These are phyloP conservation scores for Campylomormyrus numenius DNA, from an alignment of 2,113 vertebrate species.

Conservation along the genomic window DNA sequence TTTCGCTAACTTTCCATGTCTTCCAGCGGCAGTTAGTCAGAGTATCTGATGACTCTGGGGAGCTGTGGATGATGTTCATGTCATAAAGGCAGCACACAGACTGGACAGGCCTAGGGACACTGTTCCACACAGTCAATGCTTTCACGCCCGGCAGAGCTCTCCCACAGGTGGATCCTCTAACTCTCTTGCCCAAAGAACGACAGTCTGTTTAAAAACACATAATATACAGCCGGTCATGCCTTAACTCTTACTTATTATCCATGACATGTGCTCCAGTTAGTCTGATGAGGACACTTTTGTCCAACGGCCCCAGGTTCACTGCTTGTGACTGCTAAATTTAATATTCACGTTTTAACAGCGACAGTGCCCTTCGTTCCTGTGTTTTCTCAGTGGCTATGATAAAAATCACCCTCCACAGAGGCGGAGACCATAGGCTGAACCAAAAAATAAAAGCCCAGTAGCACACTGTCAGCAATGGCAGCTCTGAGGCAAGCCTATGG, in stretches of 20 bases:
- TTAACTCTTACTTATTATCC: background rate
- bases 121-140: constrained; percentile 44
- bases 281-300: background rate
- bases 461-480: background rate
- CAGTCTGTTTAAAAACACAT: background rate
- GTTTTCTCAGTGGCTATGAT: background rate
- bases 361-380: background rate
- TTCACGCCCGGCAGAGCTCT: background rate
- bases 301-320: background rate
- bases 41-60: constrained; percentile 45
- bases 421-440: background rate
- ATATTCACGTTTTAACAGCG: background rate
- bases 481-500: background rate
- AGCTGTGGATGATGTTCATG: constrained; percentile 61
- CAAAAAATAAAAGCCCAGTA: background rate
- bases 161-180: background rate
- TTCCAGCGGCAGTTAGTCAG: constrained; percentile 52
- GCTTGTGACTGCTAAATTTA: background rate
- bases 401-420: background rate
- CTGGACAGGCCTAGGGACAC: constrained; percentile 42
- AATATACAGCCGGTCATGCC: background rate
- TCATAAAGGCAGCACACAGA: constrained; percentile 60
- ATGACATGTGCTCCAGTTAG: background rate
- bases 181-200: background rate
- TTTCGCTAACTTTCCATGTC: constrained; percentile 27